Evolutionary conservation across 2,888 invertebrate genomes (phyloP).

Genomic region (Tenthredo livida): DNA sequence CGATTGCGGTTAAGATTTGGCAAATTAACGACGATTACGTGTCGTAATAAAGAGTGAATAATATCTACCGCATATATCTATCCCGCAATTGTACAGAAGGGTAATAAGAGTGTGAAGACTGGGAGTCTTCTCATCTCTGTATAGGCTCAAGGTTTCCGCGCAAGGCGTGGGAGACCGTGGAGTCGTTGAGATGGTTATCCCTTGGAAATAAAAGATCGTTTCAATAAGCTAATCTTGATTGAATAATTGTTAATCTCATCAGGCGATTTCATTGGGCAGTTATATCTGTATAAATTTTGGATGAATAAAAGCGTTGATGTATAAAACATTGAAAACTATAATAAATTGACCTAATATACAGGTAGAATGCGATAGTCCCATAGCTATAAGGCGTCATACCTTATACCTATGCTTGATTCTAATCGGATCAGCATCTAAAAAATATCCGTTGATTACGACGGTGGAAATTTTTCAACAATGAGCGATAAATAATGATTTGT

Average conservation of each 20-base stretch:
- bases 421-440: neutral
- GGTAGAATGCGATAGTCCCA: neutral
- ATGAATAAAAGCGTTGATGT: neutral
- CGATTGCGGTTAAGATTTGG: conserved; percentile 2
- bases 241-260: neutral
- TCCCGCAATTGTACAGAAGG: neutral
- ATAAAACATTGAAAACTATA: neutral
- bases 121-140: conserved; percentile 29
- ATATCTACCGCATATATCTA: conserved; percentile 12
- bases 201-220: conserved; percentile 25
- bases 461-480: conserved; percentile 1
- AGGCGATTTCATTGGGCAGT: neutral
- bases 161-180: conserved; percentile 23
- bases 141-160: neutral
- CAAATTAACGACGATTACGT: conserved; percentile 24
- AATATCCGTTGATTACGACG: neutral
- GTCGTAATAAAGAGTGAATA: neutral
- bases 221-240: conserved; percentile 34
- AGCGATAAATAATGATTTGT: conserved; percentile 10
- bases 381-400: no score
- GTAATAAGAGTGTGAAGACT: conserved; percentile 17
- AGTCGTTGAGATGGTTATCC: conserved; percentile 11
- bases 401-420: neutral
- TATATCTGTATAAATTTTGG: neutral
- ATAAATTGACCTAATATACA: neutral